A percentile compares a stretch with the other conserved stretches of the same genome.
phyloP scores from a whole-genome alignment of 2,113 vertebrate genomes.

The Gambusia holbrooki region DNA sequence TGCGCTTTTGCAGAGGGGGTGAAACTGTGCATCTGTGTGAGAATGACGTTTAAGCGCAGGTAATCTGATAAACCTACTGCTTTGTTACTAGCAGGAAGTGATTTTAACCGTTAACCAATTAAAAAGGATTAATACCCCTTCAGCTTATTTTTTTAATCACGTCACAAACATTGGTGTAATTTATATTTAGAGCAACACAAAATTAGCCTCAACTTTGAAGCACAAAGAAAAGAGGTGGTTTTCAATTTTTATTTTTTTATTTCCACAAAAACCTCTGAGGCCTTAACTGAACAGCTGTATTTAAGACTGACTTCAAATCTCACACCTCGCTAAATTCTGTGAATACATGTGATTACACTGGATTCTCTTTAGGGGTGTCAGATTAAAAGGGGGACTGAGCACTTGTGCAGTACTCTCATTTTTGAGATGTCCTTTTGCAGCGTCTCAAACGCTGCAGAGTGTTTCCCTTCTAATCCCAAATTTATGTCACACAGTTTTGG shows the following conservation, averaged over 20 bases:
- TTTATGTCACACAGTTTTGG: not conserved
- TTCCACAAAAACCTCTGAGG: not conserved
- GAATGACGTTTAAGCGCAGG: not conserved
- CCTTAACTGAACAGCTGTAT: not conserved
- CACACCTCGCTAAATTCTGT: not conserved
- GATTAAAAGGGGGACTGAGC: not conserved
- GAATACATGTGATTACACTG: not conserved
- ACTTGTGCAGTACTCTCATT: not conserved
- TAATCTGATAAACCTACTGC: not conserved
- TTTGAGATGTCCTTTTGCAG: not conserved
- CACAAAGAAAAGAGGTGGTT: not conserved
- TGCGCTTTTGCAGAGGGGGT: not conserved
- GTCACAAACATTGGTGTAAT: not conserved
- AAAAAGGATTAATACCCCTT: no score
- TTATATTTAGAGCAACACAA: not conserved
- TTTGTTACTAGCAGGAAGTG: no score
- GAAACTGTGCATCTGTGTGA: conserved; percentile 25
- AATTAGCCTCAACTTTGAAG: not conserved
- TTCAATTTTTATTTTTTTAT: not conserved
- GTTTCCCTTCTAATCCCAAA: not conserved
- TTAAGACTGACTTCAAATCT: not conserved
- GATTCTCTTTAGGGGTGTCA: not conserved
- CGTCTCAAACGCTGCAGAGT: not conserved
- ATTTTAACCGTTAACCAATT: no score
- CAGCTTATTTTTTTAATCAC: not conserved